Evolutionary conservation across 1,140 invertebrate genomes (phyloP), one percentile per base, ranked within the genome.

Genomic region (Babylonia areolata): DNA sequence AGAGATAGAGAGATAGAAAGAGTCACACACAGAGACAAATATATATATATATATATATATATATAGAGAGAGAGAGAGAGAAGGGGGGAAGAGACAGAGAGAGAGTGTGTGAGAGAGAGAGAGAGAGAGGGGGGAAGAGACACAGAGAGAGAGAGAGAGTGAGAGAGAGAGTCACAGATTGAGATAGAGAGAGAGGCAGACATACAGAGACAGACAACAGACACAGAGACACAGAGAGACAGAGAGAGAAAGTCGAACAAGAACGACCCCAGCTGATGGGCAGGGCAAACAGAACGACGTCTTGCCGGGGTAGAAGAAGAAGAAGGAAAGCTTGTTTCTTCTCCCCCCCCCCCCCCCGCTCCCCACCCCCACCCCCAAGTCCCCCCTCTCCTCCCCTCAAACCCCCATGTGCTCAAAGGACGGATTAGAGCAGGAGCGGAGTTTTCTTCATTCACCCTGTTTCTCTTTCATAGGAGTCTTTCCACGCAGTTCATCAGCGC

Each of bases 171-270:
- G 31, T 5, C 3, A 73, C 9, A 73, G 71, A 73, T 3, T 35
- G 71, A 35, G 31, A 73, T n/a, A 73, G 31, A 73, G 1, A 73
- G 31, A 73, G 71, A 73, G 31, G 35, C 9, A 73, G 69, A 73
- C n/a, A 73, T 9, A 69, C 11, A 69, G 64, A 69, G 69, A 73
- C n/a, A 73, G 69, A 73, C 5, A n/a, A 73, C n/a, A 73, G 69
- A 73, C 9, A 73, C 28, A 73, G n/a, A 73, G 69, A 73, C 9
- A 73, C 28, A 73, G n/a, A 73, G 69, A 73, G 69, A 73, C 9
- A 73, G 71, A 73, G 71, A 73, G 31, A 73, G 71, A 35, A 5
- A 73, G 71, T n/a, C n/a, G n/a, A n/a, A n/a, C n/a, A n/a, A n/a
- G n/a, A n/a, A n/a, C n/a, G n/a, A n/a, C n/a, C n/a, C n/a, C n/a